phyloP scores from a whole-genome alignment of 2,888 invertebrate genomes.

The Cyaniris semiargus region DNA sequence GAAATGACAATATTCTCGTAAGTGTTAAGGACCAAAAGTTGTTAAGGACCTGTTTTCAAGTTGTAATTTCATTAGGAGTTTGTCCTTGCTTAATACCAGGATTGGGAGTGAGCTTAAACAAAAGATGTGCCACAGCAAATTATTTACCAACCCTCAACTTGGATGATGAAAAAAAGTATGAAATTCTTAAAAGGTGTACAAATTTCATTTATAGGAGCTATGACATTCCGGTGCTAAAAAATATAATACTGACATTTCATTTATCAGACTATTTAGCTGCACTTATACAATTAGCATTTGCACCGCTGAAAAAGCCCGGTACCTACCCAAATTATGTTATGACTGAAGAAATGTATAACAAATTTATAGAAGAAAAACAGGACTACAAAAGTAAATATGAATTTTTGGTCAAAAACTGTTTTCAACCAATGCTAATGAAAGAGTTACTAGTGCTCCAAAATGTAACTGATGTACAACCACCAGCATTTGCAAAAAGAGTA shows the following conservation, averaged over 20 bases:
- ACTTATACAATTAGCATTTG: conserved; percentile 85
- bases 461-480: conserved; percentile 70
- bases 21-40: conserved; percentile 85
- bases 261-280: conserved; percentile 83
- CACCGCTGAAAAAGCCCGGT: conserved; percentile 83
- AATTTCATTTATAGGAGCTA: conserved; percentile 73
- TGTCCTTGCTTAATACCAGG: conserved; percentile 84
- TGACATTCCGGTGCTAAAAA: conserved; percentile 74
- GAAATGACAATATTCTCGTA: conserved; percentile 67
- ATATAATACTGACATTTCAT: conserved; percentile 78
- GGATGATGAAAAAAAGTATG: conserved; percentile 75
- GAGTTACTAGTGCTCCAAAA: conserved; percentile 85
- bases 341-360: conserved; percentile 78
- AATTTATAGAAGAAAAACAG: conserved; percentile 72
- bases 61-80: conserved; percentile 84
- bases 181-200: conserved; percentile 71
- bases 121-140: conserved; percentile 62
- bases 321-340: conserved; percentile 68
- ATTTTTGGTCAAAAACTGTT: conserved; percentile 76
- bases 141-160: conserved; percentile 57
- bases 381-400: conserved; percentile 75
- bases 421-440: conserved; percentile 82
- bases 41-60: conserved; percentile 82
- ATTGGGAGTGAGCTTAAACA: conserved; percentile 77
- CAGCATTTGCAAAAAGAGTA: conserved; percentile 82